Percentiles rank a stretch among this genome's conserved stretches.
Evolutionary conservation across 1,140 invertebrate species (phyloP).

Genomic region (Nasonia vitripennis): DNA sequence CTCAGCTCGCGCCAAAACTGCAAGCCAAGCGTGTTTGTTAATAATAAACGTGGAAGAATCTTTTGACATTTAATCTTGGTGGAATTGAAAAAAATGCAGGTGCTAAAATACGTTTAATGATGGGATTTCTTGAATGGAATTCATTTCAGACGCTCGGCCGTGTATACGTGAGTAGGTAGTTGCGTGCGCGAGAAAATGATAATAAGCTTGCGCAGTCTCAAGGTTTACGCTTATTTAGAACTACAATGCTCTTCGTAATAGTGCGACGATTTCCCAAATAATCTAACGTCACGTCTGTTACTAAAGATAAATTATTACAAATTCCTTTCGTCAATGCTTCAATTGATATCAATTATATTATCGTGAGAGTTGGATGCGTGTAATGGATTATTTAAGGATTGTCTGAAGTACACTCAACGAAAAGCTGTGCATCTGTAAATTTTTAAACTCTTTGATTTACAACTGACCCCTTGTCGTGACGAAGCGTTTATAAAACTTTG

Average conservation of each 20-base stretch:
- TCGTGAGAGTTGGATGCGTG: no score
- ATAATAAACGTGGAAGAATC: not conserved
- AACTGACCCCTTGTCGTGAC: not conserved
- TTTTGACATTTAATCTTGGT: not conserved
- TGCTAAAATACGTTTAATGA: not conserved
- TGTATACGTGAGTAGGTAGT: not conserved
- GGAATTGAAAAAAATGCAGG: no score
- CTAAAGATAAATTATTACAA: no score
- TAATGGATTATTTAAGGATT: no score
- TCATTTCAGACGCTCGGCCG: not conserved
- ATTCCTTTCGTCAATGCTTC: no score
- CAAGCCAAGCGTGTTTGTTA: no score
- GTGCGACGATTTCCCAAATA: not conserved
- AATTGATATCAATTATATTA: no score
- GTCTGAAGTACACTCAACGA: no score
- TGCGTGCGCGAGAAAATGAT: not conserved
- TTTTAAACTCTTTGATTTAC: not conserved
- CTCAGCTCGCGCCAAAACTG: not conserved
- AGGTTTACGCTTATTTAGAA: not conserved
- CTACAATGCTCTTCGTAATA: not conserved
- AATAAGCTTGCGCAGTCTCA: not conserved
- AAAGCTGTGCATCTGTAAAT: no score
- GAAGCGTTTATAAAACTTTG: no score
- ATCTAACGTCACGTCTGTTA: not conserved
- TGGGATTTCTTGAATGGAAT: not conserved